A percentile compares a stretch with the other conserved stretches of the same genome.
Conservation (phyloP, 2,113 vertebrate species). For the Caranx melampygus region DNA sequence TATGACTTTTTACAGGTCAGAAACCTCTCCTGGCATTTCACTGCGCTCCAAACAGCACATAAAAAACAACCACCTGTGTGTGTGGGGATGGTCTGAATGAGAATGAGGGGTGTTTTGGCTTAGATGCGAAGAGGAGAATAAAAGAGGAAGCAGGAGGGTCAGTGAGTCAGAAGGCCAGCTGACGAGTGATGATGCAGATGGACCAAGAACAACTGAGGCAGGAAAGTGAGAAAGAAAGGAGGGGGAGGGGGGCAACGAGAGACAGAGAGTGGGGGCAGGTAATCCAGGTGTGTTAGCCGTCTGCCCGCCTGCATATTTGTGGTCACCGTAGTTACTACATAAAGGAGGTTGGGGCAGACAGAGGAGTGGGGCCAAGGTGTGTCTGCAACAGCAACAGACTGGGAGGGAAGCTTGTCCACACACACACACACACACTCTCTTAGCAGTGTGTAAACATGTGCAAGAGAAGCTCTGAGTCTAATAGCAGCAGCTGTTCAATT, state of each 20-base stretch:
- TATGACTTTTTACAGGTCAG: constrained; percentile 24
- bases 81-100: constrained; percentile 26
- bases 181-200: constrained; percentile 28
- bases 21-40: constrained; percentile 4
- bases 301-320: constrained; percentile 77
- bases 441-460: constrained; percentile 40
- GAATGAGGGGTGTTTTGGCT: constrained; percentile 21
- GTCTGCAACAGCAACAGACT: constrained; percentile 53
- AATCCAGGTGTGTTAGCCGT: constrained; percentile 78
- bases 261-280: constrained; percentile 33
- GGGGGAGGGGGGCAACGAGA: neutral
- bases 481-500: constrained; percentile 26
- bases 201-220: constrained; percentile 11
- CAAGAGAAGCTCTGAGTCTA: constrained; percentile 33
- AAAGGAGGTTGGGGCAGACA: constrained; percentile 42
- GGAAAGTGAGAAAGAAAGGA: neutral
- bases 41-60: constrained; percentile 8
- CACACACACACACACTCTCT: constrained; percentile 28
- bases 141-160: constrained; percentile 19
- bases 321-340: constrained; percentile 56
- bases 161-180: constrained; percentile 18
- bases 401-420: constrained; percentile 49
- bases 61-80: constrained; percentile 12
- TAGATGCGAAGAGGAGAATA: constrained; percentile 1
- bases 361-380: constrained; percentile 67